Conservation (phyloP, 1,140 invertebrate species). For the Andricus grossulariae region DNA sequence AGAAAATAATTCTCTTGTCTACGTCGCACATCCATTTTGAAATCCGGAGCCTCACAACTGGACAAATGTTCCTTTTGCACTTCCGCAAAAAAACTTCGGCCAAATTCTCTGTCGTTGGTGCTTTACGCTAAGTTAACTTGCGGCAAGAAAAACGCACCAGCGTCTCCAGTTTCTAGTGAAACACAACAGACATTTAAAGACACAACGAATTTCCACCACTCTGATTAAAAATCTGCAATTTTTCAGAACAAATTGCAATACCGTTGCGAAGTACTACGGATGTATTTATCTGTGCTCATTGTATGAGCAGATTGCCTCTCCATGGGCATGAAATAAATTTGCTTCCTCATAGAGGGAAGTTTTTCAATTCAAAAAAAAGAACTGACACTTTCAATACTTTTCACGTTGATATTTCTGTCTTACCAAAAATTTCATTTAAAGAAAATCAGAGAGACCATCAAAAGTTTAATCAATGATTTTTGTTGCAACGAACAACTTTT, state of each 20-base stretch:
- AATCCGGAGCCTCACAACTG: background rate
- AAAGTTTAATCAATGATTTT: too few species aligned
- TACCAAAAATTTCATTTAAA: too few species aligned
- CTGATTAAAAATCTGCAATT: background rate
- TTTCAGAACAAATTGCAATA: background rate
- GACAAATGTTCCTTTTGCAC: background rate
- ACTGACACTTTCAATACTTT: too few species aligned
- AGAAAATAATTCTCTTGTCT: background rate
- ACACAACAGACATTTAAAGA: slow-evolving; percentile 55
- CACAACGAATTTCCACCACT: slow-evolving; percentile 38
- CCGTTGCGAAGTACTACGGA: background rate
- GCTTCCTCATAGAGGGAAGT: too few species aligned
- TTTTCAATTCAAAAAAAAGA: too few species aligned
- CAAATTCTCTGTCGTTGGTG: background rate
- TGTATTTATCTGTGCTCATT: too few species aligned
- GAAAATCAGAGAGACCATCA: too few species aligned
- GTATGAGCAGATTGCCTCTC: too few species aligned
- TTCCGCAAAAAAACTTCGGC: background rate
- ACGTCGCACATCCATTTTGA: background rate
- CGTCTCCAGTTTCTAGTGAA: slow-evolving; percentile 56
- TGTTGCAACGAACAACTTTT: too few species aligned
- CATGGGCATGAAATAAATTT: too few species aligned
- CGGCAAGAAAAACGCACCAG: slow-evolving; percentile 54
- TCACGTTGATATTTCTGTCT: too few species aligned
- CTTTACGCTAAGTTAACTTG: slow-evolving; percentile 51